Evolutionary conservation across 1,140 invertebrate genomes (phyloP), one percentile per base, ranked within the genome.

Genomic region (Meloidogyne chitwoodi): DNA sequence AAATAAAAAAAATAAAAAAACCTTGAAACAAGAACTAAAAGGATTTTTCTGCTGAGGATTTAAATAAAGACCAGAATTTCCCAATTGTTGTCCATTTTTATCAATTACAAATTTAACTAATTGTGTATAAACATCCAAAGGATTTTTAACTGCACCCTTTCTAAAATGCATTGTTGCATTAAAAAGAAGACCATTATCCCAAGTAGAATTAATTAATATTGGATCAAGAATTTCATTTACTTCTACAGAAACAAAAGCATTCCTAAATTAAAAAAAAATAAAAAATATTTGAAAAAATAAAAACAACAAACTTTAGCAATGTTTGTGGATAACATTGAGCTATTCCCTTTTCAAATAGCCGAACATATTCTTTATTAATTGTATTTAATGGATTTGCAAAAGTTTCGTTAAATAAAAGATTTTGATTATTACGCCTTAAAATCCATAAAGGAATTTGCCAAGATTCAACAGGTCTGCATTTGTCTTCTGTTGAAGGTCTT

Each of bases 201-300:
- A 84, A 62, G 70, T 83, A 14, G 80, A 81, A 69, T 86, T 86
- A n/a, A 86, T 72, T 29, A 71, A 26, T 48, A 78, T 81, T 66
- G 85, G 85, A 65, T 86, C 82, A 11, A 83, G 29, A 68, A 87
- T 87, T 22, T 86, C 85, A 68, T 87, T 87, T 12, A 86, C 86
- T 76, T 86, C 85, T 24, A 80, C 80, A 34, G 76, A 75, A 26
- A 86, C 84, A 70, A 87, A 86, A 2, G 84, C 79, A 68, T 83
- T 81, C 27, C 71, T 73, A 19, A 8, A 63, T 3, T 26, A 6
- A n/a, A 26, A 24, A 5, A 10, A 68, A 68, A 14, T 16, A 19
- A 26, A 68, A 31, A 24, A 24, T 38, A 6, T 34, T 22, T 68
- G 24, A 68, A 41, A 34, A 68, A 48, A 22, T 8, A 31, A 31